These are phyloP conservation scores for Nicator chloris DNA, from an alignment of 2,113 vertebrate genomes.

Conservation along the genomic window DNA sequence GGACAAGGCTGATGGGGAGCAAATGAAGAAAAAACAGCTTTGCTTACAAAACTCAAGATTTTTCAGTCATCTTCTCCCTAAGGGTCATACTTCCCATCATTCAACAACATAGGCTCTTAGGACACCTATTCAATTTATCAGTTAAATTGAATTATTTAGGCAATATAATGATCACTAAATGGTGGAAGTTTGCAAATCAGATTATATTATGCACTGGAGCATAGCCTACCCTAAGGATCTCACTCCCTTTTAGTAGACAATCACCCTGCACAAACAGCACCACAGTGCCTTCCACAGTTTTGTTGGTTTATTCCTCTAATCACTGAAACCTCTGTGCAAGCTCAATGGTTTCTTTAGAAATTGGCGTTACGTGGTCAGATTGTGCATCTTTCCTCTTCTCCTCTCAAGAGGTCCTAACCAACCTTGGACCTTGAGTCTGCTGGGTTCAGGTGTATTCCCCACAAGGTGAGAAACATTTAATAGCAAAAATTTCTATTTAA, in stretches of 20 bases:
- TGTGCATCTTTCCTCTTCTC: not conserved
- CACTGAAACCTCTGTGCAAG: not conserved
- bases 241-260: not conserved
- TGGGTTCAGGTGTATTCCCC: not conserved
- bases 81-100: not conserved
- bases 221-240: not conserved
- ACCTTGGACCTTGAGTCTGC: not conserved
- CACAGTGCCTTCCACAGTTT: not conserved
- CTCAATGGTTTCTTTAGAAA: not conserved
- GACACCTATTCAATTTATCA: not conserved
- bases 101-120: not conserved
- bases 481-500: not conserved
- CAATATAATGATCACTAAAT: not conserved
- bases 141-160: not conserved
- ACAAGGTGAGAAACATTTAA: accelerated
- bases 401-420: not conserved
- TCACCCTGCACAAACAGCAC: not conserved
- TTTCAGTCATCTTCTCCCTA: not conserved
- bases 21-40: not conserved
- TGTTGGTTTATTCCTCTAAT: not conserved
- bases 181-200: not conserved
- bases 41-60: not conserved
- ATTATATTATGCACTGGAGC: not conserved
- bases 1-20: not conserved
- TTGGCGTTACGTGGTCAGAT: not conserved